These are phyloP conservation scores for Dione vanillae DNA, from an alignment of 2,888 invertebrate genomes.

Conservation along the genomic window DNA sequence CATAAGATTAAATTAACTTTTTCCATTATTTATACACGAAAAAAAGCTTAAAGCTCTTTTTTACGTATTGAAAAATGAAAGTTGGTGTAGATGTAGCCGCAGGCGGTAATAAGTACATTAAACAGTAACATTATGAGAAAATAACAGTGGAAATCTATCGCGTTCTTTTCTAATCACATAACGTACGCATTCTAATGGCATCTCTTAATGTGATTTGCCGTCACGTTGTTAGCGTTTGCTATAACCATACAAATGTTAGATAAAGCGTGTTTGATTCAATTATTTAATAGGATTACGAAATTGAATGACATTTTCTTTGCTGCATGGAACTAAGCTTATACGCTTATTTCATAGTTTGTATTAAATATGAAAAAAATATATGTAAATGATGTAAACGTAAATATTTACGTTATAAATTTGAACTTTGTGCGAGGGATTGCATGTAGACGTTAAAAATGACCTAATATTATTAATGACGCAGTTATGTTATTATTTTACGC, in stretches of 20 bases:
- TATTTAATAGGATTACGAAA: not conserved
- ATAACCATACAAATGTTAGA: slow-evolving; percentile 1
- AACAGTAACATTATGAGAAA: not conserved
- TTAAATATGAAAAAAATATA: not conserved
- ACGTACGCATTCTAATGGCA: slow-evolving; percentile 9
- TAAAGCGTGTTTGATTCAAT: not conserved
- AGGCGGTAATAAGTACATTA: not conserved
- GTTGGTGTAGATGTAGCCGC: not conserved
- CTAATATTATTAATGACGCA: not conserved
- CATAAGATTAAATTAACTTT: too few species aligned
- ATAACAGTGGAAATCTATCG: not conserved
- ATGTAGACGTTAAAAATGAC: not conserved
- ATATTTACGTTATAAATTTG: not conserved
- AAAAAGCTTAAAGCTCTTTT: too few species aligned
- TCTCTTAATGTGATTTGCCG: slow-evolving; percentile 15
- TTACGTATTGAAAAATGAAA: not conserved
- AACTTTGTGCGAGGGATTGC: not conserved
- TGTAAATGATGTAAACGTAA: too few species aligned
- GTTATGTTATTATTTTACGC: too few species aligned
- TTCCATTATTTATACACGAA: too few species aligned
- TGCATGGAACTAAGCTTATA: not conserved
- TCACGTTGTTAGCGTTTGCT: not conserved
- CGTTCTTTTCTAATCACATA: not conserved
- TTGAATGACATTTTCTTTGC: not conserved
- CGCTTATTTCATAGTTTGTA: too few species aligned